Conservation (phyloP, 2,113 vertebrate genomes). For the Heterotis niloticus region DNA sequence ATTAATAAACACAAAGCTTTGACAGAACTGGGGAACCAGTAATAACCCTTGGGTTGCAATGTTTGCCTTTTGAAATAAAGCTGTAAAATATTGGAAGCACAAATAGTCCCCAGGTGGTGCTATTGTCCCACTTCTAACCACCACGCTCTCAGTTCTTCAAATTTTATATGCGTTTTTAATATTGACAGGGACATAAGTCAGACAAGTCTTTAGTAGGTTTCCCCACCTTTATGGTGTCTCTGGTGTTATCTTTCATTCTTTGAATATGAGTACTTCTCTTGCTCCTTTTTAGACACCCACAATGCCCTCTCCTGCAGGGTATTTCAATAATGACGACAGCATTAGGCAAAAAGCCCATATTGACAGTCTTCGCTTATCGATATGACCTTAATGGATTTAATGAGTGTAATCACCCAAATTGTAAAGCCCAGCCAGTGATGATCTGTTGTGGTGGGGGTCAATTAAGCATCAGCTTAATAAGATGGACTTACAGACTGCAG, state of each 20-base stretch:
- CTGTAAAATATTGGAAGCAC: background rate
- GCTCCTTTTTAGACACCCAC: slow-evolving; percentile 21
- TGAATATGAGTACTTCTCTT: background rate
- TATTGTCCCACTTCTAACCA: background rate
- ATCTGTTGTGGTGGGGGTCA: slow-evolving; percentile 29
- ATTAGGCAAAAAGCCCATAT: slow-evolving; percentile 23
- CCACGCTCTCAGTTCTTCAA: background rate
- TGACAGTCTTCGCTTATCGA: slow-evolving; percentile 35
- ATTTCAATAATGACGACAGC: slow-evolving; percentile 36
- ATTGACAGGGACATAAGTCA: background rate
- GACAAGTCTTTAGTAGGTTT: background rate
- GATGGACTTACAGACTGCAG: background rate
- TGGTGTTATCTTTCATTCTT: background rate
- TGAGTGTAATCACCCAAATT: slow-evolving; percentile 31
- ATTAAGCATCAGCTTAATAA: slow-evolving; percentile 6
- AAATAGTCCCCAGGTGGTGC: background rate
- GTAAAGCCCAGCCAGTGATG: slow-evolving; percentile 5
- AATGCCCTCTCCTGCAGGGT: slow-evolving; percentile 10
- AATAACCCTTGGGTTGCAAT: background rate
- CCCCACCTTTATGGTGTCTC: background rate
- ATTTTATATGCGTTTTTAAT: background rate
- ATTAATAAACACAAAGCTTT: background rate
- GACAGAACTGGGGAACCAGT: background rate
- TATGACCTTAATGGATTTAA: slow-evolving; percentile 40
- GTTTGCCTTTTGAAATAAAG: background rate